Conservation (phyloP, 2,797 vertebrate species). For the Limnodromus scolopaceus region DNA sequence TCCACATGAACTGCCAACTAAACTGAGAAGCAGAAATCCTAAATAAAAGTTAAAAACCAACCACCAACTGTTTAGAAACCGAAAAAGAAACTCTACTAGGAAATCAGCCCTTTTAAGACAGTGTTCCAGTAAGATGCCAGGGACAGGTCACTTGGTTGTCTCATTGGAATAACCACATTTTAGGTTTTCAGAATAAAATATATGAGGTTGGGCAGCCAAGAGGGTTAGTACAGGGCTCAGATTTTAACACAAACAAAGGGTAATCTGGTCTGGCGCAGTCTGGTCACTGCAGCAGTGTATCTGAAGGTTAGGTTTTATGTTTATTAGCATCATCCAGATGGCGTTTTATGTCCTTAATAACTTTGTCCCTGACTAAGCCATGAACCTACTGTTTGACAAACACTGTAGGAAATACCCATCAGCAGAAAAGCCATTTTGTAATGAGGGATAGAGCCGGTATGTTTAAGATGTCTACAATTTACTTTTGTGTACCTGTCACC, state of each 20-base stretch:
- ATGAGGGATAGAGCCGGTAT: not conserved
- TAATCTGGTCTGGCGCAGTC: slow-evolving; percentile 77
- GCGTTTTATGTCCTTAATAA: slow-evolving; percentile 88
- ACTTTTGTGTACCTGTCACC: slow-evolving; percentile 22
- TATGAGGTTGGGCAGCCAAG: not conserved
- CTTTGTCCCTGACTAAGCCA: slow-evolving; percentile 88
- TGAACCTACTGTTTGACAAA: slow-evolving; percentile 84
- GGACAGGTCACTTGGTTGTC: not conserved
- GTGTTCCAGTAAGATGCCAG: not conserved
- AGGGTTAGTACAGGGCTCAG: slow-evolving; percentile 50
- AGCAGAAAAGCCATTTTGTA: slow-evolving; percentile 75
- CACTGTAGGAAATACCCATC: slow-evolving; percentile 81
- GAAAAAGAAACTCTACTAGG: slow-evolving; percentile 19
- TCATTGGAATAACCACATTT: slow-evolving; percentile 5
- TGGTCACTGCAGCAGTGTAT: slow-evolving; percentile 79
- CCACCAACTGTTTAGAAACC: slow-evolving; percentile 35
- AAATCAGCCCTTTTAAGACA: slow-evolving; percentile 1
- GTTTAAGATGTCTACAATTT: slow-evolving; percentile 39
- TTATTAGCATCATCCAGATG: slow-evolving; percentile 88
- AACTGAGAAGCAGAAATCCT: slow-evolving; percentile 58
- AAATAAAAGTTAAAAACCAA: slow-evolving; percentile 59
- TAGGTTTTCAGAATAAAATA: slow-evolving; percentile 39
- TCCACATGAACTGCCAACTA: slow-evolving; percentile 35
- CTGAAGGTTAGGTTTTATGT: slow-evolving; percentile 87
- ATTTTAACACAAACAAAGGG: slow-evolving; percentile 78